Evolutionary conservation across 1,140 invertebrate species (phyloP), one percentile per base, ranked within the genome.

Genomic region (Reticulitermes speratus): DNA sequence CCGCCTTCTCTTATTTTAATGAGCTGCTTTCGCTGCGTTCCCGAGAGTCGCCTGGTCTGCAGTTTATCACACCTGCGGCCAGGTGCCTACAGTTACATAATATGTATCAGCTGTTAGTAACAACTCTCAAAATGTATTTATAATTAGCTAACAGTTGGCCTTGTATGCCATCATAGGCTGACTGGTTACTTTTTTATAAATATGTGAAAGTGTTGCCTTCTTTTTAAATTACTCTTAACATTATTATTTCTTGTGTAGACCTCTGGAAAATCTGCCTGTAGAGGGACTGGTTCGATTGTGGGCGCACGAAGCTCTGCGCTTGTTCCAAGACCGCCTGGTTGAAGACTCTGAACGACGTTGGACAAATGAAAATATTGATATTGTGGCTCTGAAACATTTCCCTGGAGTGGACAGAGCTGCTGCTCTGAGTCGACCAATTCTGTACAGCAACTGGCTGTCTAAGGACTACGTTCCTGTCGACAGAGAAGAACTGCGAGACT

Each of bases 371-470:
- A 98, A 99, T 90, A 98, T 99, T 87, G 98, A 99, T 91, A 92
- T 93, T 83, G 97, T 99, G 0, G 99, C 97, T 6, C 91, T 97
- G 87, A 98, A 98, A 91, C 98, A 99, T 91, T 99, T 99, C 94
- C 96, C 97, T 84, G 95, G 95, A 85, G 96, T 99, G 38, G 96
- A 98, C 89, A 94, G 94, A 87, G 95, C 98, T 84, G 95, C 95
- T 89, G 97, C 99, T 3, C 92, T 99, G 0, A 92, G 92, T 25
- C 92, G 98, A 84, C 99, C 99, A 0, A 98, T 99, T 88, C 92
- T 99, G 8, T 99, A 99, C 93, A 99, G 97, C 89, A 99, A 99
- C 91, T 99, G 99, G 99, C 92, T 99, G 16, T 98, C 97, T 48
- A 99, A 99, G 91, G 98, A 99, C 91, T 99, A 99, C 89, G 94